phyloP scores from a whole-genome alignment of 1,140 invertebrate genomes.

The Lucilia cuprina region DNA sequence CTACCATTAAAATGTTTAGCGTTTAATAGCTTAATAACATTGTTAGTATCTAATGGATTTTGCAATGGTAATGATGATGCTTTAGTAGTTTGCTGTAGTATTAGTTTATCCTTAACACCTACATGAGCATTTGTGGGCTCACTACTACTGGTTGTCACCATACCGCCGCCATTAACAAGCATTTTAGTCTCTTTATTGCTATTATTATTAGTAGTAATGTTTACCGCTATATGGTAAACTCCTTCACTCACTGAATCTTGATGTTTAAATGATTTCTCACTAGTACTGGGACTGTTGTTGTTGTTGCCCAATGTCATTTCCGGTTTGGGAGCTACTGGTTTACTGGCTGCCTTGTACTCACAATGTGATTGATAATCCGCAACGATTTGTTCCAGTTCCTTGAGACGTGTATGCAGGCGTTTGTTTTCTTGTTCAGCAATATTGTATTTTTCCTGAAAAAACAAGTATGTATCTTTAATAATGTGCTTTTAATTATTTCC shows the following conservation, averaged over 20 bases:
- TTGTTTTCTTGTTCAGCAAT: slow-evolving; percentile 44
- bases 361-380: slow-evolving; percentile 50
- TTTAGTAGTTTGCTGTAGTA: slow-evolving; percentile 13
- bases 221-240: slow-evolving; percentile 57
- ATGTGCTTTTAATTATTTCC: background rate
- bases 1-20: slow-evolving; percentile 50
- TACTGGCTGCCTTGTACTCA: slow-evolving; percentile 46
- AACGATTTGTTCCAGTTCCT: slow-evolving; percentile 43
- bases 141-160: background rate
- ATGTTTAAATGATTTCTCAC: slow-evolving; percentile 57
- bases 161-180: slow-evolving; percentile 35
- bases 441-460: slow-evolving; percentile 50
- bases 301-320: background rate
- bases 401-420: slow-evolving; percentile 38
- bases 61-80: background rate
- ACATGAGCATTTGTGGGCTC: slow-evolving; percentile 8
- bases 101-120: slow-evolving; percentile 32
- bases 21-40: slow-evolving; percentile 3
- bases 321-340: slow-evolving; percentile 38
- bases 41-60: slow-evolving; percentile 28
- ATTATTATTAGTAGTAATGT: slow-evolving; percentile 44
- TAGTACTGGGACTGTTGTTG: slow-evolving; percentile 43
- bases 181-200: slow-evolving; percentile 28
- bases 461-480: background rate
- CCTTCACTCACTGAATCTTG: slow-evolving; percentile 61